phyloP scores from a whole-genome alignment of 1,140 invertebrate genomes.

The Sarcophaga bullata region DNA sequence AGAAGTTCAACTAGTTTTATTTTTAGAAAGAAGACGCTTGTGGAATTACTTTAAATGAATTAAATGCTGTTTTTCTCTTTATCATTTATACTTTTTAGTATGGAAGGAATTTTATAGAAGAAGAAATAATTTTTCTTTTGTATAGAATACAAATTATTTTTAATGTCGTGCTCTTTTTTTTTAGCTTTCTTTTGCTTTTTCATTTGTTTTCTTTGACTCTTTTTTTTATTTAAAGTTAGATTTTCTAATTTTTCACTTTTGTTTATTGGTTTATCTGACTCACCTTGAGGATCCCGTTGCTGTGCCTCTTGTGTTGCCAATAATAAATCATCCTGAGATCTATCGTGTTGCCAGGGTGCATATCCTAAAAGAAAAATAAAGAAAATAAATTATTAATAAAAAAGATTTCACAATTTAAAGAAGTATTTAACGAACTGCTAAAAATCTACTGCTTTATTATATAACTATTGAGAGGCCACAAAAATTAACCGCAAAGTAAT shows the following conservation, averaged over 20 bases:
- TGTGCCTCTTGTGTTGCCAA: conserved; percentile 77
- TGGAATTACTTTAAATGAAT: neutral
- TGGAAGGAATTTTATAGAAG: neutral
- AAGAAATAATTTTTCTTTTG: conserved; percentile 14
- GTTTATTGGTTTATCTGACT: conserved; percentile 63
- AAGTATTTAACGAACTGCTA: no score
- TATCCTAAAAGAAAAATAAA: conserved; percentile 66
- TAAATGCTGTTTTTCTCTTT: neutral
- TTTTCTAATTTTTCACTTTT: conserved; percentile 5
- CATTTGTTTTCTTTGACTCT: conserved; percentile 43
- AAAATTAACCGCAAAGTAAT: no score
- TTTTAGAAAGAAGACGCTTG: neutral
- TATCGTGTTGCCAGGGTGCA: conserved; percentile 74
- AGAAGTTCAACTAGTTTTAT: no score
- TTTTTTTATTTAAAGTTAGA: conserved; percentile 13
- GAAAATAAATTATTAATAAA: neutral
- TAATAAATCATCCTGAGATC: conserved; percentile 78
- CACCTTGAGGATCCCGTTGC: conserved; percentile 82
- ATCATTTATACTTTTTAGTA: neutral
- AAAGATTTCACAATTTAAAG: neutral
- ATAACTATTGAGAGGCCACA: no score
- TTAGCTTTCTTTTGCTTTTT: conserved; percentile 49
- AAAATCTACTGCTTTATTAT: no score
- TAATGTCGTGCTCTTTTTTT: conserved; percentile 47
- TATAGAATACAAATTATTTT: conserved; percentile 40